A percentile compares a stretch with the other conserved stretches of the same genome.
Evolutionary conservation across 2,113 vertebrate genomes (phyloP).

Genomic region (Rhegmatorhina hoffmannsi): DNA sequence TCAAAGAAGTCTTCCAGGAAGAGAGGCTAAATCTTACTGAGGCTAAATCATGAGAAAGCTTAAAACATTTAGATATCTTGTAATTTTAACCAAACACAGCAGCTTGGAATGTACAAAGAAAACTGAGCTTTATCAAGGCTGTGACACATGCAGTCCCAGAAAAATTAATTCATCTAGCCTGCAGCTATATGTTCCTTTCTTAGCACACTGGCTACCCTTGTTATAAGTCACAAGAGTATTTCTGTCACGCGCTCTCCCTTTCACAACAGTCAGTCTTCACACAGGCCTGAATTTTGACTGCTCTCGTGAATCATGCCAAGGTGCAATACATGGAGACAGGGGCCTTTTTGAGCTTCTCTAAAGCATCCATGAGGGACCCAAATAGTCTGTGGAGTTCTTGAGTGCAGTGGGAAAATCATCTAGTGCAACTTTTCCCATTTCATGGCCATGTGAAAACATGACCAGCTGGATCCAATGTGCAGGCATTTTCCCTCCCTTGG

Average conservation of each 20-base stretch:
- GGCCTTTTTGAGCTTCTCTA: background rate
- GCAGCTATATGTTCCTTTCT: constrained; percentile 42
- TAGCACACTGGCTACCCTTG: background rate
- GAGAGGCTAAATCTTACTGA: background rate
- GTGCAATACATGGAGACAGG: background rate
- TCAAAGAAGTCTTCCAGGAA: background rate
- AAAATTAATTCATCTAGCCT: constrained; percentile 50
- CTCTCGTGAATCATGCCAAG: background rate
- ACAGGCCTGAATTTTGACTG: background rate
- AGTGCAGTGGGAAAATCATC: background rate
- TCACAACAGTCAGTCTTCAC: background rate
- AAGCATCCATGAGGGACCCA: background rate
- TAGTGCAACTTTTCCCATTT: background rate
- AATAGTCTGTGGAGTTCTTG: background rate
- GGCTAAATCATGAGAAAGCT: constrained; percentile 4
- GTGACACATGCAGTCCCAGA: constrained; percentile 20
- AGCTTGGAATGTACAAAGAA: constrained; percentile 24
- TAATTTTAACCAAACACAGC: constrained; percentile 35
- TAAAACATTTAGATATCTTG: constrained; percentile 54
- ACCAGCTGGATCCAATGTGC: background rate
- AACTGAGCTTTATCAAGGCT: constrained; percentile 56
- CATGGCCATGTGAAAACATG: background rate
- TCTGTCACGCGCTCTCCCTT: background rate
- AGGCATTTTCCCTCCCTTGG: background rate
- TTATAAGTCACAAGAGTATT: background rate